Base-by-base conservation (phyloP, 2,797 vertebrate species). In the Ceryle rudis region DNA sequence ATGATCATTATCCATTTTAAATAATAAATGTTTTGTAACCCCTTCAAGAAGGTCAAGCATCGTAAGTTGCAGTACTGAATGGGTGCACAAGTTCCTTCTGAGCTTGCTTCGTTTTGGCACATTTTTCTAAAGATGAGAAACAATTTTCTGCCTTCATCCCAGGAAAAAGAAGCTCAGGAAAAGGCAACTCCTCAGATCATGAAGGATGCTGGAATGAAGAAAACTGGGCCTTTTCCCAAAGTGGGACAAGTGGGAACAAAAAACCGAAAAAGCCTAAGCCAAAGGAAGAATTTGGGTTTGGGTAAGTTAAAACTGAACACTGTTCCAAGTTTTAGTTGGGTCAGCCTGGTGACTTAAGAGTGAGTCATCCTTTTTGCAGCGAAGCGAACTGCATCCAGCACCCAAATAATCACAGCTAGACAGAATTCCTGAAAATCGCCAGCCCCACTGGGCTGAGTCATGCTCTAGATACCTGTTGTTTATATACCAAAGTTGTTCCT, bases 121-220 rank as follows among this genome's bases (percentile, higher is more conserved):
- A 0, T 67, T 81, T 94, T 80, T 51, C 52, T 95, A 46, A 87
- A 93, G 82, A 90, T 84, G n/a, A 46, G 85, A 88, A 89, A 85
- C 41, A 39, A 62, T 92, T 79, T 89, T 97, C 37, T 95, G 92
- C 67, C 77, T 89, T 91, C 81, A 95, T 77, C 71, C 37, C 97
- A 99, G 99, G 99, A 95, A 99, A 99, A 98, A 98, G 99, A 98
- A 99, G 99, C 88, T 99, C 99, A 94, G 98, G 99, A 97, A 99
- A 99, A 97, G 98, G 99, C 81, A 98, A 98, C 61, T 97, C 98
- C 47, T 99, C 99, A 66, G 99, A 99, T 95, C 99, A 99, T 25
- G 99, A 99, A 97, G 98, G 99, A 70, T 98, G 98, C 97, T 99
- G 99, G 99, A 99, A 98, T 96, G 99, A 99, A 81, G 99, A 99